Conservation (phyloP, 2,888 invertebrate species). For the Metellina segmentata region DNA sequence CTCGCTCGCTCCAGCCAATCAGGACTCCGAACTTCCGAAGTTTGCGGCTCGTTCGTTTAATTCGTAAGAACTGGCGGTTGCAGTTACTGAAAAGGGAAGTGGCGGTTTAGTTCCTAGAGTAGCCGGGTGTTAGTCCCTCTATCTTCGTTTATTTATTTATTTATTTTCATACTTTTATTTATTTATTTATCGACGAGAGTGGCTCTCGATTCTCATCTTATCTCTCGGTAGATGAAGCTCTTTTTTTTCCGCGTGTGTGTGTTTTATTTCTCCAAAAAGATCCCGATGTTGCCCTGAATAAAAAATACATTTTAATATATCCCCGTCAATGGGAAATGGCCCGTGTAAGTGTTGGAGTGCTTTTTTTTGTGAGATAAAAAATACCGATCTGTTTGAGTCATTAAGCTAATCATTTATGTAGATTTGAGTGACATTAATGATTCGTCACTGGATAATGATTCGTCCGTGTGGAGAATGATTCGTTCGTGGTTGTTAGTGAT, state of each 20-base stretch:
- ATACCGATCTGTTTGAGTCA: no score
- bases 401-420: no score
- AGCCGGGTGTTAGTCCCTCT: conserved; percentile 49
- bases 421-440: no score
- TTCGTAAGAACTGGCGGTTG: conserved; percentile 58
- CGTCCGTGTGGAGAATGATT: no score
- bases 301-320: conserved; percentile 41
- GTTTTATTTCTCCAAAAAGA: neutral
- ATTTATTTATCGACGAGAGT: conserved; percentile 63
- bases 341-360: neutral
- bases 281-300: conserved; percentile 12
- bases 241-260: conserved; percentile 22
- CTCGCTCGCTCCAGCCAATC: conserved; percentile 61
- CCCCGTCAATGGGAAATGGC: neutral
- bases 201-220: conserved; percentile 41
- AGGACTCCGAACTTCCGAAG: conserved; percentile 52
- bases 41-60: conserved; percentile 73
- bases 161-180: conserved; percentile 56
- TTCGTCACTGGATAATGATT: no score
- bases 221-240: conserved; percentile 45
- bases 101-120: conserved; percentile 44
- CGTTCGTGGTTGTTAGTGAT: no score
- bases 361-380: neutral
- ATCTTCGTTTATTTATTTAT: conserved; percentile 39
- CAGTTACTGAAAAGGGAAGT: conserved; percentile 47